Base-by-base conservation (phyloP, 1,140 invertebrate genomes). In the Asbolus verrucosus region DNA sequence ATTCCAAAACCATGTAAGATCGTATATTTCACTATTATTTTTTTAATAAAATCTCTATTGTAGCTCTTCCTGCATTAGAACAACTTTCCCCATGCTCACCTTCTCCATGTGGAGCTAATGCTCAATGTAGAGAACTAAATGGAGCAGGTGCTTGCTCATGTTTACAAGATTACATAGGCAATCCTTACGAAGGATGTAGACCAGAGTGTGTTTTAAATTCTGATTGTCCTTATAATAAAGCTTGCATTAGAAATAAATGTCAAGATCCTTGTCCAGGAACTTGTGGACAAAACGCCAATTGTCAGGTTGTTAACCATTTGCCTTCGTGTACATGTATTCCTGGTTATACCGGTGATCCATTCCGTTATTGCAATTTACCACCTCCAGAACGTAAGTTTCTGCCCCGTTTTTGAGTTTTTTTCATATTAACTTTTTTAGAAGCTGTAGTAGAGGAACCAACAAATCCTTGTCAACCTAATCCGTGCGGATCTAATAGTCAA, bases 151-250 rank as follows among this genome's bases (percentile, higher is more conserved):
- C 92, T 38, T 96, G 93, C 76, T 89, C 90, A 21, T 95, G 94
- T 79, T 86, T 92, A 74, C 87, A 90, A 65, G 87, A 91, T 70
- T 94, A 92, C 79, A 85, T 92, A 65, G 93, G 93, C 38, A 89
- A 86, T 73, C 92, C 93, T 11, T 92, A 90, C 77, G 91, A 91
- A 43, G 88, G 87, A 73, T 95, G 93, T 82, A 84, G 89, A 62
- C 92, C 92, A 1, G 92, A 94, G 81, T 94, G 92, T 81, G 87
- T 91, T 5, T 86, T 92, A 13, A 93, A 91, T 82, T 87, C 91
- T 1, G 93, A 95, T 75, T 96, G 94, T 82, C 80, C 89, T 11
- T 87, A 88, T 69, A 88, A 93, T 71, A 89, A 88, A 80, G 91
- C 92, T 66, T 94, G 93, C 75, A 87, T 92, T 5, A 87, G 89